phyloP scores from a whole-genome alignment of 2,113 vertebrate genomes.

The Pionites leucogaster region DNA sequence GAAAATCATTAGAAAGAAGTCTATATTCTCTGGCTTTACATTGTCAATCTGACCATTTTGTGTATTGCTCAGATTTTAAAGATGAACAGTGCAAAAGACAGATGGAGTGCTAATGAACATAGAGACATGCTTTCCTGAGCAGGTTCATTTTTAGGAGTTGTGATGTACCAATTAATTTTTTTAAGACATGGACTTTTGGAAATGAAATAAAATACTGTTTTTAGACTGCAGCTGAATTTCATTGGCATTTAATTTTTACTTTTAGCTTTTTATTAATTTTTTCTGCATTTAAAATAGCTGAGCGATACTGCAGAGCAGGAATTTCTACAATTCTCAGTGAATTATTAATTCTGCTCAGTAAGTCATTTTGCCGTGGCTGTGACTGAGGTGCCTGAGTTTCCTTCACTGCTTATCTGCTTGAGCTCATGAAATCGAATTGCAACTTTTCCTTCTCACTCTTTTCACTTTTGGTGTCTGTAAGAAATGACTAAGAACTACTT shows the following conservation, averaged over 20 bases:
- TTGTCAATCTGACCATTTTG: slow-evolving; percentile 30
- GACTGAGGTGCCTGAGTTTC: neutral
- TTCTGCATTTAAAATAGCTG: neutral
- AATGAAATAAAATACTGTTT: neutral
- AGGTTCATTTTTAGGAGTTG: slow-evolving; percentile 37
- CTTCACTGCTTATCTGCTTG: neutral
- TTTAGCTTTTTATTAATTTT: neutral
- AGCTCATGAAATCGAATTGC: neutral
- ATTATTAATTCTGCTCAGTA: neutral
- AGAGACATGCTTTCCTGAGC: neutral
- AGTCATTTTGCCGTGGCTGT: neutral
- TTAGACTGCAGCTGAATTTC: slow-evolving; percentile 31
- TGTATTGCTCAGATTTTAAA: slow-evolving; percentile 24
- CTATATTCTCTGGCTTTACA: neutral
- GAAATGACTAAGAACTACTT: neutral
- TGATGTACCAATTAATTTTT: slow-evolving; percentile 47
- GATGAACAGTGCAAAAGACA: slow-evolving; percentile 18
- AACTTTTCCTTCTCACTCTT: neutral
- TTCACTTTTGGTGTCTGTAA: neutral
- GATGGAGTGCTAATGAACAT: slow-evolving; percentile 43
- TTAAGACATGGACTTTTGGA: slow-evolving; percentile 19
- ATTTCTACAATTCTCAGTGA: neutral
- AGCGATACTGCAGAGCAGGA: neutral
- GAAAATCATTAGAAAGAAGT: neutral
- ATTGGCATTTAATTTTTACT: slow-evolving; percentile 34